Evolutionary conservation across 2,888 invertebrate genomes (phyloP).

Genomic region (Aporophyla nigra): DNA sequence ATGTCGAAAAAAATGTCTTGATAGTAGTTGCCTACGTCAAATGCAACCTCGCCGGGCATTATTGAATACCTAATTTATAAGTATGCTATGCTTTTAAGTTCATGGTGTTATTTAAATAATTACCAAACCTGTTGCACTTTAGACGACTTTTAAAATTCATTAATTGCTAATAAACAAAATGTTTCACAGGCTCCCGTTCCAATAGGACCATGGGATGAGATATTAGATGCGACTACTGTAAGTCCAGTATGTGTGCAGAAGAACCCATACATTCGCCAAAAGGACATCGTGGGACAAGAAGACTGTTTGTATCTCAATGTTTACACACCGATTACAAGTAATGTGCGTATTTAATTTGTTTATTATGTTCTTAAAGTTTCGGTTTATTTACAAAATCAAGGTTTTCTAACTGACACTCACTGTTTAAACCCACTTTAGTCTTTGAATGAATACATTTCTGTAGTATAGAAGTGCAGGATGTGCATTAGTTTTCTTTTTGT

Average conservation of each 20-base stretch:
- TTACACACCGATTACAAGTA: slow-evolving; percentile 85
- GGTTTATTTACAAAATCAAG: not conserved
- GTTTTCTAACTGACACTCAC: not conserved
- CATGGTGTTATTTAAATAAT: not conserved
- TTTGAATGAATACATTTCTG: too few relatives aligned
- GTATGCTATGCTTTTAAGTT: slow-evolving; percentile 3
- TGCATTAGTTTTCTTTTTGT: not conserved
- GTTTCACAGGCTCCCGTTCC: slow-evolving; percentile 92
- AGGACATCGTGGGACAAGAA: slow-evolving; percentile 93
- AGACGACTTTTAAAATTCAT: not conserved
- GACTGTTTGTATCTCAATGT: slow-evolving; percentile 96
- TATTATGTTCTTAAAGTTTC: not conserved
- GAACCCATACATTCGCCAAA: slow-evolving; percentile 93
- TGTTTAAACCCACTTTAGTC: too few relatives aligned
- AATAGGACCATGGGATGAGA: slow-evolving; percentile 91
- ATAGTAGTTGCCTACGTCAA: slow-evolving; percentile 22
- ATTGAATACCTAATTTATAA: slow-evolving; percentile 19
- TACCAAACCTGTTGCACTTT: not conserved
- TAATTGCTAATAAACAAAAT: not conserved
- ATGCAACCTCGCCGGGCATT: slow-evolving; percentile 10
- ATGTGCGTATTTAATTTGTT: slow-evolving; percentile 73
- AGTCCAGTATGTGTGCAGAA: slow-evolving; percentile 94
- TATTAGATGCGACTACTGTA: slow-evolving; percentile 92
- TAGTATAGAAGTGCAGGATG: too few relatives aligned
- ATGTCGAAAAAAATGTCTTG: not conserved